Evolutionary conservation across 2,797 vertebrate species (phyloP).

Genomic region (Coccyzus lansbergi): DNA sequence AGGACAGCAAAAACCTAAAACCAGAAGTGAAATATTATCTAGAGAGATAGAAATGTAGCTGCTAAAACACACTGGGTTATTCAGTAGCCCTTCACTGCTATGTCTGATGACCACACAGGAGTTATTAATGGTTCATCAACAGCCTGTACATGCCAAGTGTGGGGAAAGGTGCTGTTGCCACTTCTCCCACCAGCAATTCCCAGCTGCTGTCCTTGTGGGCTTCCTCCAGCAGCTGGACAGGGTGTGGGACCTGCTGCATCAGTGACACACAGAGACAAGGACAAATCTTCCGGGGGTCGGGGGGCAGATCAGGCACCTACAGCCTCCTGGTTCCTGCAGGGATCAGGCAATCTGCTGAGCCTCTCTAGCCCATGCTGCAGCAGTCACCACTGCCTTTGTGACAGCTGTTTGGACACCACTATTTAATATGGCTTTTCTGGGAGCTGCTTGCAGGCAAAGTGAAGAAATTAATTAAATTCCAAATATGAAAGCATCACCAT

Average conservation of each 20-base stretch:
- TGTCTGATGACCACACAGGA: background rate
- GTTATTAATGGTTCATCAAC: background rate
- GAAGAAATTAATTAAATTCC: background rate
- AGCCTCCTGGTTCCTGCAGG: background rate
- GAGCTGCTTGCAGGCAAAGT: background rate
- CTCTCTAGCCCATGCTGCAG: accelerated
- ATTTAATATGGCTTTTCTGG: background rate
- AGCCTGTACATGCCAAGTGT: background rate
- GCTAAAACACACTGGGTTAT: background rate
- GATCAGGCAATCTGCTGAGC: background rate
- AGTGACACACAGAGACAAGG: background rate
- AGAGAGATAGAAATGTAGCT: background rate
- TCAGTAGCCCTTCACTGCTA: conserved; percentile 10
- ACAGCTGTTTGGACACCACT: background rate
- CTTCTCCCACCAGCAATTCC: background rate
- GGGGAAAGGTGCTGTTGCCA: background rate
- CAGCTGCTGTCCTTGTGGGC: background rate
- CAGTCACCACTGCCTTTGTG: accelerated
- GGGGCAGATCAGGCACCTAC: background rate
- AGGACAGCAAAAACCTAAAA: conserved; percentile 39
- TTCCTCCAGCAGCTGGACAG: background rate
- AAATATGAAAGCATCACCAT: background rate
- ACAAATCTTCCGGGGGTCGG: accelerated
- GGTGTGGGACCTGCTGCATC: background rate
- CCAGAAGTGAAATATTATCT: conserved; percentile 61